Percentiles rank a stretch among this genome's conserved stretches.
These are phyloP conservation scores for Edolisoma coerulescens DNA, from an alignment of 2,113 vertebrate genomes.

Conservation along the genomic window DNA sequence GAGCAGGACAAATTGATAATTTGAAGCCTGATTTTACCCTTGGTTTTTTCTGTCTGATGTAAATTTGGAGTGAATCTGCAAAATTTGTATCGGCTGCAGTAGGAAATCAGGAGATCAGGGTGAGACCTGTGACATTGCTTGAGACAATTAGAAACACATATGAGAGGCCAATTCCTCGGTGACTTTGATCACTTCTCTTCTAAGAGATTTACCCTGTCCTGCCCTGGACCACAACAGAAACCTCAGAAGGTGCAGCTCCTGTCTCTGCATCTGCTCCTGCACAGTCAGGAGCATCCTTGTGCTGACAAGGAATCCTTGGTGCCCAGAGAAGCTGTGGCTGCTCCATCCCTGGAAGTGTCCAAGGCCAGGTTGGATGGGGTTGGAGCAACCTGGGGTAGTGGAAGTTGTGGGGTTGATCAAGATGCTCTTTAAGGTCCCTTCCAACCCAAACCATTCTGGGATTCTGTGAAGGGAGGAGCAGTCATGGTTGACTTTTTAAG, in stretches of 20 bases:
- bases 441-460: background rate
- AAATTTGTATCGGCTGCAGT: accelerated
- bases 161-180: accelerated
- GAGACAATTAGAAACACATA: too few relatives aligned
- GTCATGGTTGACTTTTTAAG: background rate
- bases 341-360: background rate
- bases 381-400: background rate
- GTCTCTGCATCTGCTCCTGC: background rate
- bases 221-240: background rate
- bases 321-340: background rate
- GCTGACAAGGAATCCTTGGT: background rate
- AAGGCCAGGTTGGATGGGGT: accelerated
- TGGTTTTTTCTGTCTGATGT: background rate
- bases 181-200: background rate
- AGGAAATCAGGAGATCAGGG: background rate
- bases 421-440: background rate
- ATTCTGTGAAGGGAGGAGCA: background rate
- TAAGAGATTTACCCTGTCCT: background rate
- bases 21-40: background rate
- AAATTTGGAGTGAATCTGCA: background rate
- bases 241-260: background rate
- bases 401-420: background rate
- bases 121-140: background rate
- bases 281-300: background rate
- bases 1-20: background rate